Evolutionary conservation across 2,113 vertebrate species (phyloP).

Genomic region (Uria aalge): DNA sequence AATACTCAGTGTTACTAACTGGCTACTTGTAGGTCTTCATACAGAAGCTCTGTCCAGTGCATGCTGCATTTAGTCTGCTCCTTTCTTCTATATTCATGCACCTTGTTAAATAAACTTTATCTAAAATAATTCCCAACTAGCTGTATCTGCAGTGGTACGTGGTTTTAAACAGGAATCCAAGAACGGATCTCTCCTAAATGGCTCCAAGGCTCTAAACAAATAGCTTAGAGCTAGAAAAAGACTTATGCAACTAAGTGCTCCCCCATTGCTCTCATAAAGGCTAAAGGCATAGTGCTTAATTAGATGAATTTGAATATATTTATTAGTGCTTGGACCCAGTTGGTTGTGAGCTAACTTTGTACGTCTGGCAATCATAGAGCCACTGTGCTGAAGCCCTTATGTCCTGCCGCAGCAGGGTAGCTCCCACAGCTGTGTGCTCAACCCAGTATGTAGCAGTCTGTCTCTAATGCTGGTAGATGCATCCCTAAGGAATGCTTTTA

Average conservation of each 20-base stretch:
- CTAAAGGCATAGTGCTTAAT: background rate
- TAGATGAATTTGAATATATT: background rate
- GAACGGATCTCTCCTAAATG: background rate
- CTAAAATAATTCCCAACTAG: background rate
- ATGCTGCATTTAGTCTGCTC: background rate
- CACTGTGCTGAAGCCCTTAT: background rate
- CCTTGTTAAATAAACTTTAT: background rate
- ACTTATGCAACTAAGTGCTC: background rate
- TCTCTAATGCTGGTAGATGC: background rate
- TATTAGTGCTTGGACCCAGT: background rate
- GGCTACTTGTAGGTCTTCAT: background rate
- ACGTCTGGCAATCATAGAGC: background rate
- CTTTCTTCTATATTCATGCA: background rate
- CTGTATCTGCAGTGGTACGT: background rate
- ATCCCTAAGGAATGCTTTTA: background rate
- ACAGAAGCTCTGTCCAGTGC: background rate
- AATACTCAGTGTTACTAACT: background rate
- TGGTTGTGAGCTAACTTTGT: background rate
- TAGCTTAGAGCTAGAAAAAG: background rate
- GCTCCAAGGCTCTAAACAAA: background rate
- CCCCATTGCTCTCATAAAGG: background rate
- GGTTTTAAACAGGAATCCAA: background rate
- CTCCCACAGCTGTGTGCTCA: background rate
- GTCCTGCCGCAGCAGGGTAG: background rate
- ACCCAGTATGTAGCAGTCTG: fast-evolving